Conservation (phyloP, 2,888 invertebrate genomes). For the Creontiades dilutus region DNA sequence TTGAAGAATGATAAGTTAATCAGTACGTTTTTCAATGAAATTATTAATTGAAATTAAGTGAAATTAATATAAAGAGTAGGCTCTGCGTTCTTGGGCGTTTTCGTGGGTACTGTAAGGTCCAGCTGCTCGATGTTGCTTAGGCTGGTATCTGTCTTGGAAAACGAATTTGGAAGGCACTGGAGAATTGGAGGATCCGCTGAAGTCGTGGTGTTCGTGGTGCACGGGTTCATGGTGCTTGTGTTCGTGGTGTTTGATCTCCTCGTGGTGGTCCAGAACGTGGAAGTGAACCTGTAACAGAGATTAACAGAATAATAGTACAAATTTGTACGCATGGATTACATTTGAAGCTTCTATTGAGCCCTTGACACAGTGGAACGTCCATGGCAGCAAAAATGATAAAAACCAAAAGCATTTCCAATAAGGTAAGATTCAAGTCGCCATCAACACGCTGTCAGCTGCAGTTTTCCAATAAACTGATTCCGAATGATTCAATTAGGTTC, state of each 20-base stretch:
- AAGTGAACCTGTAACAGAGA: no score
- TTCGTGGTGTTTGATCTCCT: not conserved
- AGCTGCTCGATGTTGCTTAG: not conserved
- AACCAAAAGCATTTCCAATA: no score
- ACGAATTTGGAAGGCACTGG: conserved; percentile 37
- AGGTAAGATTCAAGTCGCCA: no score
- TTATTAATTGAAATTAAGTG: not conserved
- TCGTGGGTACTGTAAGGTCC: conserved; percentile 52
- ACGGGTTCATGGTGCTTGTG: conserved; percentile 8
- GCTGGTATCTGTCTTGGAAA: not conserved
- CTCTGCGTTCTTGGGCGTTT: conserved; percentile 29
- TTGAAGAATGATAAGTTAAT: not conserved
- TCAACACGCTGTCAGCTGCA: no score
- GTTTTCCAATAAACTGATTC: no score
- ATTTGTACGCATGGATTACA: no score
- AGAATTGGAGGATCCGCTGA: conserved; percentile 33
- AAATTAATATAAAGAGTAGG: not conserved
- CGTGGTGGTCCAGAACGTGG: no score
- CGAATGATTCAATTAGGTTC: no score
- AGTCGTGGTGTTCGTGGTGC: not conserved
- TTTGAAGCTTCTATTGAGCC: no score
- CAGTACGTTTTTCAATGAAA: not conserved
- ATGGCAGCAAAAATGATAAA: no score
- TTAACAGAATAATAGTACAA: no score
- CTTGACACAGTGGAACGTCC: no score